phyloP scores from a whole-genome alignment of 1,140 invertebrate species.

The Bombus huntii region DNA sequence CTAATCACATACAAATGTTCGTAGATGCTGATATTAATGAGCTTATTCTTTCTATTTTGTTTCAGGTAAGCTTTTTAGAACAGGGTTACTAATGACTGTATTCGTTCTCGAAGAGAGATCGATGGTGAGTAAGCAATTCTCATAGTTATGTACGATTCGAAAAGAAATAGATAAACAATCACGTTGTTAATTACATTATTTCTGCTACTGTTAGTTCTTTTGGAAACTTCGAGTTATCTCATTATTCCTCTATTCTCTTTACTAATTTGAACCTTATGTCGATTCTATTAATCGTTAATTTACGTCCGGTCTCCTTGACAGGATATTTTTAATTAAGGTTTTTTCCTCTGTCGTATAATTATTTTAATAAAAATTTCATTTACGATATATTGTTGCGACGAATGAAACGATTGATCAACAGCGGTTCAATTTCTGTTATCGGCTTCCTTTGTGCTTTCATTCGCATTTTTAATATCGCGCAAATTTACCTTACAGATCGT shows the following conservation, averaged over 20 bases:
- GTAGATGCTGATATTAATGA: not conserved
- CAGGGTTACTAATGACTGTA: slow-evolving; percentile 50
- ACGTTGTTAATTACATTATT: not conserved
- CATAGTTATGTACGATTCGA: not conserved
- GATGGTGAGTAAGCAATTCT: slow-evolving; percentile 30
- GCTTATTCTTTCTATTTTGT: slow-evolving; percentile 56
- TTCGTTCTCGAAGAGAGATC: slow-evolving; percentile 35
- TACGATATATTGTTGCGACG: not conserved
- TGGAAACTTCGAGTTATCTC: not conserved
- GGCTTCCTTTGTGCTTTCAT: not conserved
- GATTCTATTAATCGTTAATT: not conserved
- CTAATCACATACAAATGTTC: slow-evolving; percentile 40
- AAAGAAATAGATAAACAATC: not conserved
- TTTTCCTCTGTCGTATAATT: not conserved
- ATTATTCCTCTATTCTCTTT: not conserved
- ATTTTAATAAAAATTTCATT: not conserved
- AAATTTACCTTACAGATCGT: not conserved
- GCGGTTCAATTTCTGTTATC: not conserved
- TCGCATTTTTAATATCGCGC: not conserved
- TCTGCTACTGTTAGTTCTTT: not conserved
- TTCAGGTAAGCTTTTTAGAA: slow-evolving; percentile 53
- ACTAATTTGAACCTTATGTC: not conserved
- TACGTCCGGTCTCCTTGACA: too few relatives aligned
- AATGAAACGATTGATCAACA: too few relatives aligned
- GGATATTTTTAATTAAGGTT: too few relatives aligned